These are phyloP conservation scores for Ophiodon elongatus DNA, from an alignment of 2,113 vertebrate species.

Conservation along the genomic window DNA sequence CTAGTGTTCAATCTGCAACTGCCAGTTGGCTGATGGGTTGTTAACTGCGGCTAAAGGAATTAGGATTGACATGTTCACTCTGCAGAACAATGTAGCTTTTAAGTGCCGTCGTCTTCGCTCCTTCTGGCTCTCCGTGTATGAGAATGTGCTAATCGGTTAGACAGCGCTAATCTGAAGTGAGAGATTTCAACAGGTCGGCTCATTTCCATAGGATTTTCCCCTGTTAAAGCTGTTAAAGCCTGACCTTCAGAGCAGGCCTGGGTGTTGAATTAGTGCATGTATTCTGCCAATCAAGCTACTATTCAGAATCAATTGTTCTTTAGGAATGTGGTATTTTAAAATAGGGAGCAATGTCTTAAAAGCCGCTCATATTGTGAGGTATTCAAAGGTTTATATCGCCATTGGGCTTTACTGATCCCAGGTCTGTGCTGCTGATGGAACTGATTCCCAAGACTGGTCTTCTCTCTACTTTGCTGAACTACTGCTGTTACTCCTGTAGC, in stretches of 20 bases:
- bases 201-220: constrained; percentile 47
- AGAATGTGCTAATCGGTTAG: constrained; percentile 67
- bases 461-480: background rate
- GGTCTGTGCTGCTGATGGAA: constrained; percentile 4
- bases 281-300: constrained; percentile 32
- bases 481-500: background rate
- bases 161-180: constrained; percentile 69
- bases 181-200: constrained; percentile 64
- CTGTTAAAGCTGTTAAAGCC: constrained; percentile 46
- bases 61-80: constrained; percentile 79
- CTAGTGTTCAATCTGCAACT: constrained; percentile 68
- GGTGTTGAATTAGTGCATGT: constrained; percentile 41
- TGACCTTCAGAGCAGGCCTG: constrained; percentile 45
- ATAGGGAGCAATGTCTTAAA: background rate
- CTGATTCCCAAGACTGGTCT: background rate
- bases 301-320: constrained; percentile 31
- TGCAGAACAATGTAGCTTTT: constrained; percentile 81
- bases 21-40: constrained; percentile 68
- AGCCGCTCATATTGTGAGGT: background rate
- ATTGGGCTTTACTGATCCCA: constrained; percentile 7
- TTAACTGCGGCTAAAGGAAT: constrained; percentile 77
- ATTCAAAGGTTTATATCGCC: constrained; percentile 26
- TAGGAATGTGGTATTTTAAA: constrained; percentile 21
- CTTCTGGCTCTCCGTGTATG: constrained; percentile 52
- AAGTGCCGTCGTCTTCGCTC: constrained; percentile 63